phyloP scores from a whole-genome alignment of 2,797 vertebrate genomes.

The Sitta carolinensis region DNA sequence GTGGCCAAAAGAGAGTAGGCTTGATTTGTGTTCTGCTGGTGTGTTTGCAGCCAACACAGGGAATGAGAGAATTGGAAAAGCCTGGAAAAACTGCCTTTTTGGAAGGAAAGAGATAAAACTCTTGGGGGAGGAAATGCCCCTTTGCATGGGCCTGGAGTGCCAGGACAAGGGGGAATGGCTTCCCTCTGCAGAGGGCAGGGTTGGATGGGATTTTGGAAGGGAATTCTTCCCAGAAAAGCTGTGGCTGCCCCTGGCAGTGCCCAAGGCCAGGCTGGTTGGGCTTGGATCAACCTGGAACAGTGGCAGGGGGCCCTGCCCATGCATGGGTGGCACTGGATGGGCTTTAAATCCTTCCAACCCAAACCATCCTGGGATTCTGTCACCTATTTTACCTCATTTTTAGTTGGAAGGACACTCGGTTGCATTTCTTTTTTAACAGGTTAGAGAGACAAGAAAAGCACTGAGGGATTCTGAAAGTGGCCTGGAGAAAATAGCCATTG shows the following conservation, averaged over 20 bases:
- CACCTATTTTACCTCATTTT: not conserved
- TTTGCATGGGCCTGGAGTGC: not conserved
- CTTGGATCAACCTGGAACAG: not conserved
- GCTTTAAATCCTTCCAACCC: not conserved
- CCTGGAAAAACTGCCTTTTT: not conserved
- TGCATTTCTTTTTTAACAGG: constrained; percentile 64
- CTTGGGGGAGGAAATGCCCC: not conserved
- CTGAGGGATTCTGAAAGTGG: constrained; percentile 91
- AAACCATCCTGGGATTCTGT: not conserved
- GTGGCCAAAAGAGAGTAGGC: not conserved
- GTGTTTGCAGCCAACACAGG: not conserved
- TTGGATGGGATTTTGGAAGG: not conserved
- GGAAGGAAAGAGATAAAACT: not conserved
- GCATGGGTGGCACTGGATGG: accelerated
- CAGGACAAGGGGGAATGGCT: not conserved
- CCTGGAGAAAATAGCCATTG: constrained; percentile 89
- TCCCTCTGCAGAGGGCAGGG: not conserved
- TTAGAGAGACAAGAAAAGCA: constrained; percentile 88
- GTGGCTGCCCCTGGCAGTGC: not conserved
- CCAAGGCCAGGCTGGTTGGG: not conserved
- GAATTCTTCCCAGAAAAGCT: not conserved
- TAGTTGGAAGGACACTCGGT: not conserved
- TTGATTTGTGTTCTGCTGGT: not conserved
- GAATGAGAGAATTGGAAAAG: not conserved
- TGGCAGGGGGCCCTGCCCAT: not conserved